Conservation (phyloP, 64 coral and sea anemone species). For the Trachythela sp. region DNA sequence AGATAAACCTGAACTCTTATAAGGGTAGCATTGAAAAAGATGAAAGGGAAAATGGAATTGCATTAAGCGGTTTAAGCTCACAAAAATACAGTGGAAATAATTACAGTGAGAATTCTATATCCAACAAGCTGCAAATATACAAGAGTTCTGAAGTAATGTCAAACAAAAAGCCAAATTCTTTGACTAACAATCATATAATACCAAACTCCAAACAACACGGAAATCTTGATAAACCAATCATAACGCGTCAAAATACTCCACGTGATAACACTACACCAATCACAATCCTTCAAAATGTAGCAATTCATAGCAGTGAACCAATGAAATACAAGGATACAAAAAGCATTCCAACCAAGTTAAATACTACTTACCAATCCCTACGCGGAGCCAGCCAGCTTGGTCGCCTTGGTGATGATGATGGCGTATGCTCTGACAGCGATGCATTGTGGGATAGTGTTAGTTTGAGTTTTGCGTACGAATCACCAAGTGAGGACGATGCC, state of each 20-base stretch:
- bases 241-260: neutral
- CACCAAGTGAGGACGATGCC: neutral
- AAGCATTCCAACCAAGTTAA: neutral
- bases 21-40: neutral
- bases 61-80: neutral
- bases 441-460: neutral
- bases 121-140: neutral
- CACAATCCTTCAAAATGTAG: neutral
- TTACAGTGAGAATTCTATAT: neutral
- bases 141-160: neutral
- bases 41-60: neutral
- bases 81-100: neutral
- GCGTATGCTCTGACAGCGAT: neutral
- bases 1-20: neutral
- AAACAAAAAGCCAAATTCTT: neutral
- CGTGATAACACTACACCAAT: neutral
- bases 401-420: neutral
- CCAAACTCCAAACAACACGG: neutral
- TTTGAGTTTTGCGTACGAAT: slow-evolving; percentile 3
- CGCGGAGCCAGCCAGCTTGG: neutral
- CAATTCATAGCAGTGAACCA: neutral
- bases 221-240: neutral
- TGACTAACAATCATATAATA: neutral
- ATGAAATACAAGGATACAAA: neutral
- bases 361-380: neutral